Base-by-base conservation (phyloP, 2,797 vertebrate species). In the Dipus sagitta region DNA sequence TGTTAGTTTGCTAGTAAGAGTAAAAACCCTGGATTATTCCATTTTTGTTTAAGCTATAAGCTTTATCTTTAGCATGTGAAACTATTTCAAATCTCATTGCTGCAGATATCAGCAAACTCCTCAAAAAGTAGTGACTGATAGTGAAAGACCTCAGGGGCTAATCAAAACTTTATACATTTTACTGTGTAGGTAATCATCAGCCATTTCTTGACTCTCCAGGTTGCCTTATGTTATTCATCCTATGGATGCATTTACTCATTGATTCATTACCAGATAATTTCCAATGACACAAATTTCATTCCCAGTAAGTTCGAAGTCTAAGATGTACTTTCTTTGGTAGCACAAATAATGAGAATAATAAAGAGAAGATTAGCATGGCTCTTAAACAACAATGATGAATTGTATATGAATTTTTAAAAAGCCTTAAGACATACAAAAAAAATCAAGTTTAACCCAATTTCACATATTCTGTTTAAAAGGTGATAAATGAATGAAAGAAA, bases 91-190 rank as follows among this genome's bases (percentile, higher is more conserved):
- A 62, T 89, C 28, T 68, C 89, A 80, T n/a, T 74, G 28, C 38
- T 87, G 23, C 13, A 94, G 90, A 21, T 14, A 95, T 68, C 60
- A 81, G 20, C 0, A 74, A 32, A 79, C 9, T 17, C 12, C 23
- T 60, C 75, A 6, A 83, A 28, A 91, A 92, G 60, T 32, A 65
- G 14, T 67, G 34, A 78, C 21, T 71, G 42, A 81, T 54, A 68
- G 26, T 32, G 15, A 54, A 83, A 90, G 74, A 81, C 28, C 34
- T 67, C 58, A 80, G 5, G 67, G 21, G 26, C 64, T 90, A 90
- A 94, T 60, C 1, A 96, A 93, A 92, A 93, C 34, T 60, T 77
- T 71, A 91, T 75, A 58, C 84, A 91, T 81, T 64, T 34, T 8
- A 91, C 15, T 52, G 86, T 30, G 87, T 0, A 86, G 20, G 92